These are phyloP conservation scores for Anolis carolinensis DNA, from an alignment of 2,113 vertebrate species.

Conservation along the genomic window DNA sequence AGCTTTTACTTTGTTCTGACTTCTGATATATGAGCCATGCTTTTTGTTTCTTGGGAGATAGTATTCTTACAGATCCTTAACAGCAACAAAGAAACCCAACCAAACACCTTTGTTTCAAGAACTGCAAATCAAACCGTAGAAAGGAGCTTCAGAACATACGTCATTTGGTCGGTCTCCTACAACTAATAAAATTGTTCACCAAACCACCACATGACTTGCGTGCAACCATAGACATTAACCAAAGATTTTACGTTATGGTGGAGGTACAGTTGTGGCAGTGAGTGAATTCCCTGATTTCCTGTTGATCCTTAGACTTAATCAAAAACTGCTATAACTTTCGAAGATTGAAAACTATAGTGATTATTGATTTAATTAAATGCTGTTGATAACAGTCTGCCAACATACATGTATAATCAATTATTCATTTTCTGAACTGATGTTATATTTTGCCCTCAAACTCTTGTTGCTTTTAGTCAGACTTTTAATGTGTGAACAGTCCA, in stretches of 20 bases:
- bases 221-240: slow-evolving; percentile 15
- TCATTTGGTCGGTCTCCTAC: neutral
- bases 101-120: neutral
- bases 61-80: neutral
- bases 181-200: neutral
- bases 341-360: neutral
- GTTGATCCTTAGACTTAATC: neutral
- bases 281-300: slow-evolving; percentile 26
- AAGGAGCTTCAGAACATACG: neutral
- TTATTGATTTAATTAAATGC: neutral
- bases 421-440: neutral
- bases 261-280: neutral
- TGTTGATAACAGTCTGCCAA: neutral
- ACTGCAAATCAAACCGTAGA: neutral
- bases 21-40: neutral
- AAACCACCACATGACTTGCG: neutral
- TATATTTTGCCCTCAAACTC: neutral
- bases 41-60: neutral
- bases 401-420: neutral
- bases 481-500: neutral
- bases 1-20: neutral
- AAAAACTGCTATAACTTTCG: neutral
- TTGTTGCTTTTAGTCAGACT: neutral
- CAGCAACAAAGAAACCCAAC: too few species aligned
- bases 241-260: slow-evolving; percentile 15